Base-by-base conservation (phyloP, 2,113 vertebrate species). In the Puffinus mauretanicus region DNA sequence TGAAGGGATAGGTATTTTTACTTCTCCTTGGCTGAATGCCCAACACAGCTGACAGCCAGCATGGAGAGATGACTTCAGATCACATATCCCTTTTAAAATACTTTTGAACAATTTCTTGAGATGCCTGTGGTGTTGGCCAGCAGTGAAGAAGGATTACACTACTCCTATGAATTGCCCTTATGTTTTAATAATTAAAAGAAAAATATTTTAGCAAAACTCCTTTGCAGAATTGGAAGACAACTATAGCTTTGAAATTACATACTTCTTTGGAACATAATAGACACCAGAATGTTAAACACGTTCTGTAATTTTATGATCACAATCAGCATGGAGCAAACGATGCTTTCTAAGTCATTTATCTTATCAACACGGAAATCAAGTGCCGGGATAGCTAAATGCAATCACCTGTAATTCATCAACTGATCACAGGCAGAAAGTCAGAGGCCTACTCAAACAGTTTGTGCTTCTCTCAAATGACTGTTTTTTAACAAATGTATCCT, bases 161-260 rank as follows among this genome's bases (percentile, higher is more conserved):
- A 65, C 17, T 92, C 13, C 38, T 57, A 70, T 44, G 61, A 92
- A 84, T 40, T 89, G 26, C 19, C 13, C 18, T 77, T 84, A 86
- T 83, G 69, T 86, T 93, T 87, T 52, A 84, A 88, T 57, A 86
- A 90, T 64, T 34, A 86, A 72, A 96, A 95, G 19, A 93, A 90
- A 91, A 92, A 86, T 87, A 95, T 76, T 91, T 91, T 58, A 76
- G 61, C n/a, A 86, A 91, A 78, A 86, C 6, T 60, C 20, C 32
- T 77, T 24, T 82, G 44, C 29, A 42, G 65, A 71, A 84, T 1
- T 92, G 70, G 73, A 89, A 91, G 44, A 81, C 29, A 86, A 42
- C 18, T 60, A 40, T 7, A 86, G 38, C 52, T 89, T 89, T 91
- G 72, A 93, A 91, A 86, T 71, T 2, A 84, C 40, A 2, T 64